These are phyloP conservation scores for Dynastes hyllus DNA, from an alignment of 2,888 invertebrate genomes.

Conservation along the genomic window DNA sequence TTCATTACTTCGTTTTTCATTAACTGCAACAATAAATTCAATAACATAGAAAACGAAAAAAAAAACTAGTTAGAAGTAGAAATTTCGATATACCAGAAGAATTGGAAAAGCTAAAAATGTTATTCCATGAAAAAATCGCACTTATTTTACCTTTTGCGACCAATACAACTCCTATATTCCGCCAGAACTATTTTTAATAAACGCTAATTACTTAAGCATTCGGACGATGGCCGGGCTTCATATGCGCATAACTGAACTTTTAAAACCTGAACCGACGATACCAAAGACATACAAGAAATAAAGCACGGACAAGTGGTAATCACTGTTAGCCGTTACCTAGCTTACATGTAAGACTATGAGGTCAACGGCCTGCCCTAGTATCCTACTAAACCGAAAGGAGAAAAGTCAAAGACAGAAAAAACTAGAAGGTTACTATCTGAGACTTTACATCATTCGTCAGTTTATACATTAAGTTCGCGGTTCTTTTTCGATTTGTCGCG, in stretches of 20 bases:
- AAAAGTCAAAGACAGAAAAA: slow-evolving; percentile 44
- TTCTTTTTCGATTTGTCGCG: slow-evolving; percentile 1
- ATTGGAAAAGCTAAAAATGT: too few relatives aligned
- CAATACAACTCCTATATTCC: too few relatives aligned
- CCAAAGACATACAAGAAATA: slow-evolving; percentile 27
- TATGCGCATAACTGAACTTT: slow-evolving; percentile 31
- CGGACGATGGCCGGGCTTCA: neutral
- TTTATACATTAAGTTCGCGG: neutral
- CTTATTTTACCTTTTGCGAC: too few relatives aligned
- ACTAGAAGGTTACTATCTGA: slow-evolving; percentile 39
- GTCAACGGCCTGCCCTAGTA: slow-evolving; percentile 70
- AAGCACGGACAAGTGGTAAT: slow-evolving; percentile 43
- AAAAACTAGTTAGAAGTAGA: too few relatives aligned
- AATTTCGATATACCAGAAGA: too few relatives aligned
- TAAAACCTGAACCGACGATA: slow-evolving; percentile 28
- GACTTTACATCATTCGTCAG: slow-evolving; percentile 4
- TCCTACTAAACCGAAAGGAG: slow-evolving; percentile 69
- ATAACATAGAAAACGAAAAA: too few relatives aligned
- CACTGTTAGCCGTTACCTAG: slow-evolving; percentile 45
- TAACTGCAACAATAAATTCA: too few relatives aligned
- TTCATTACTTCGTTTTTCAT: too few relatives aligned
- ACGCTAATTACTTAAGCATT: neutral
- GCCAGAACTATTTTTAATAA: too few relatives aligned
- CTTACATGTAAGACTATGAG: slow-evolving; percentile 58
- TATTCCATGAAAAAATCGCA: too few relatives aligned